phyloP scores from a whole-genome alignment of 2,888 invertebrate genomes.

The Bellardia bayeri region DNA sequence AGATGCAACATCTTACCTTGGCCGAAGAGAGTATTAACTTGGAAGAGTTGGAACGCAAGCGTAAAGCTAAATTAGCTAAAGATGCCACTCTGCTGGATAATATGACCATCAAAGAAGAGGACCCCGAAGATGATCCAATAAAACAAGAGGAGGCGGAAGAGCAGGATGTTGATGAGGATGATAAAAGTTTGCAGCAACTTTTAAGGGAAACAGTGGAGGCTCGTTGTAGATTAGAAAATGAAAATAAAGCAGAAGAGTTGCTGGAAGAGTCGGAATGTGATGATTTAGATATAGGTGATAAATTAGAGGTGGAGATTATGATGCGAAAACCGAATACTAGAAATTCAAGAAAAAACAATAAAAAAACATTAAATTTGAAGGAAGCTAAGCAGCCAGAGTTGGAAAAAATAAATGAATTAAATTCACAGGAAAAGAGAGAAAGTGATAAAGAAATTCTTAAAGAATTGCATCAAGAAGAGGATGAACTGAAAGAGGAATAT shows the following conservation, averaged over 20 bases:
- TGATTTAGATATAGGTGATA: slow-evolving; percentile 12
- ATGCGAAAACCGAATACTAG: slow-evolving; percentile 53
- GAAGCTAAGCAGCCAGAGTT: neutral
- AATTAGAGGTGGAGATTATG: slow-evolving; percentile 35
- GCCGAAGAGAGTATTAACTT: slow-evolving; percentile 62
- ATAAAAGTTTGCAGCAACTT: slow-evolving; percentile 53
- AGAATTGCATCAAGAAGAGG: slow-evolving; percentile 46
- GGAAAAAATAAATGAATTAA: neutral
- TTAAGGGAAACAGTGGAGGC: slow-evolving; percentile 36
- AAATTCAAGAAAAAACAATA: slow-evolving; percentile 20
- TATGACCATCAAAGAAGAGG: slow-evolving; percentile 62
- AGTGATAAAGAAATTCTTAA: neutral
- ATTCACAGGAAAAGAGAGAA: neutral
- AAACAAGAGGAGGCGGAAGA: slow-evolving; percentile 63
- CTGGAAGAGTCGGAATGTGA: neutral
- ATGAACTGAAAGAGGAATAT: slow-evolving; percentile 32
- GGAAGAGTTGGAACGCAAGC: slow-evolving; percentile 49
- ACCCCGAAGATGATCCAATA: slow-evolving; percentile 70
- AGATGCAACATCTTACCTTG: slow-evolving; percentile 68
- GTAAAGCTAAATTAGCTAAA: slow-evolving; percentile 30
- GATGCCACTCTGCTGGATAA: slow-evolving; percentile 43
- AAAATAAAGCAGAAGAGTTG: neutral
- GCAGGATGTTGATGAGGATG: slow-evolving; percentile 38
- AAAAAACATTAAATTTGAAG: neutral
- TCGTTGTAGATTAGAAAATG: neutral